A percentile compares a stretch with the other conserved stretches of the same genome.
Conservation (phyloP, 2,888 invertebrate genomes). For the Nasonovia ribisnigri region DNA sequence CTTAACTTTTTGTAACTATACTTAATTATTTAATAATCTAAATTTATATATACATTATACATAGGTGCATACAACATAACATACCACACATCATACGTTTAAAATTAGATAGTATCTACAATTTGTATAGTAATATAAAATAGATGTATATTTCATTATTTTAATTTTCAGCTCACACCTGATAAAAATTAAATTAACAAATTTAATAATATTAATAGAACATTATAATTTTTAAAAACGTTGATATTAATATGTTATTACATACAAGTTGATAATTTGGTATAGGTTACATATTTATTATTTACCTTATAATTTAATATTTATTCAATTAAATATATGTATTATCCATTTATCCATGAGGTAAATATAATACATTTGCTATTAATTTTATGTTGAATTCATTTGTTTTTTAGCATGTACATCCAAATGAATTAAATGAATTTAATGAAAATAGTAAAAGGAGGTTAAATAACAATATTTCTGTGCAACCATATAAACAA, state of each 20-base stretch:
- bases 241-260: background rate
- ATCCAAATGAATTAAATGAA: background rate
- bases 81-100: background rate
- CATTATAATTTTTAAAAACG: background rate
- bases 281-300: background rate
- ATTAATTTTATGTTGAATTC: background rate
- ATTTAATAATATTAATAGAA: background rate
- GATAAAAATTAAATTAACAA: background rate
- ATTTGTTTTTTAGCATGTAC: background rate
- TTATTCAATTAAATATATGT: background rate
- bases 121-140: background rate
- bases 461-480: background rate
- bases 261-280: background rate
- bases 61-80: too few relatives aligned
- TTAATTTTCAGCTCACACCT: background rate
- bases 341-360: background rate
- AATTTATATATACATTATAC: background rate
- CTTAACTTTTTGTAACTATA: too few relatives aligned
- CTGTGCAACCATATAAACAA: too few relatives aligned
- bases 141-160: background rate
- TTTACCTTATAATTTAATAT: background rate
- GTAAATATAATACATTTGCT: background rate
- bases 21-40: background rate
- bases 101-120: background rate
- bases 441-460: background rate